These are phyloP conservation scores for Pedionomus torquatus DNA, from an alignment of 2,113 vertebrate genomes.

Conservation along the genomic window DNA sequence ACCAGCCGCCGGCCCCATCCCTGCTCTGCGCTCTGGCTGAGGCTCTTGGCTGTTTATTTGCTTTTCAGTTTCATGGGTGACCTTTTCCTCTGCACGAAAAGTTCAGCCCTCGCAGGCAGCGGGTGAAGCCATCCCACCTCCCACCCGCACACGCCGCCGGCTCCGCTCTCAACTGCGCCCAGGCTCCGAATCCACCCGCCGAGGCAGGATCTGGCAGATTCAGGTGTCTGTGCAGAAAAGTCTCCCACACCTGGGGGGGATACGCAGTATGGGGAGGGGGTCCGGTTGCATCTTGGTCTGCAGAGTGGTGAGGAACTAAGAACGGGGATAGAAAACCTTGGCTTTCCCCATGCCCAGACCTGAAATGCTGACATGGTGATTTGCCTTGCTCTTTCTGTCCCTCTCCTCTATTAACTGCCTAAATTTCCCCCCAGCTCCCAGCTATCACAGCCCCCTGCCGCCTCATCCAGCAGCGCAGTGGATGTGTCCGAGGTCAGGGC, in stretches of 20 bases:
- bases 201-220: not conserved
- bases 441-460: accelerated
- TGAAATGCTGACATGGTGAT: accelerated
- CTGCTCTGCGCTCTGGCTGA: accelerated
- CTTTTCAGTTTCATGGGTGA: not conserved
- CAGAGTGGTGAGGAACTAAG: not conserved
- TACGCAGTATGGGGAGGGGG: accelerated
- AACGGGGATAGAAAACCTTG: not conserved
- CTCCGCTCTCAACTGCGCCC: not conserved
- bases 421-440: accelerated
- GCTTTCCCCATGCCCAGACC: not conserved
- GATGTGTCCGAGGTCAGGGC: accelerated
- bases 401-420: not conserved
- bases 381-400: not conserved
- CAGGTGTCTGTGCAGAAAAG: not conserved
- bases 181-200: not conserved
- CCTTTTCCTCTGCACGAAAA: not conserved
- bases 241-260: not conserved
- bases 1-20: accelerated
- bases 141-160: accelerated
- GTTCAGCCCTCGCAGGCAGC: not conserved
- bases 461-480: accelerated
- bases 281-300: not conserved
- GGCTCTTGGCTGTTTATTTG: not conserved
- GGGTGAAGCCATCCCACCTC: not conserved